A percentile compares a stretch with the other conserved stretches of the same genome.
phyloP scores from a whole-genome alignment of 2,113 vertebrate species.

The Cairina moschata region DNA sequence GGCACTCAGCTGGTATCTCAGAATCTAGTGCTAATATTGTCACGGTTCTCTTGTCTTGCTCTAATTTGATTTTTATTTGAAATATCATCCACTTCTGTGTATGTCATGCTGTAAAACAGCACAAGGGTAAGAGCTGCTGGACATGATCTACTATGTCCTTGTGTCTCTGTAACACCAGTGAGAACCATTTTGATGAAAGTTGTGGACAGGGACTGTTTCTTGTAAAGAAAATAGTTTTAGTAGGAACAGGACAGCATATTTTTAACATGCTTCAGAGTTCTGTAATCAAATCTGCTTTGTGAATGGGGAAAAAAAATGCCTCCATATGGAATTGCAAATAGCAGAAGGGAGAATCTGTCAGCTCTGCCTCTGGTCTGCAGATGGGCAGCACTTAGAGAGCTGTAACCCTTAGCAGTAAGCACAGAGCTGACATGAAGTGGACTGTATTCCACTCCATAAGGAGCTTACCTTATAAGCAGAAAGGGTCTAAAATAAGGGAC shows the following conservation, averaged over 20 bases:
- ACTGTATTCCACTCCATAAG: no score
- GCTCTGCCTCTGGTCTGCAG: background rate
- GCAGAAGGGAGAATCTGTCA: background rate
- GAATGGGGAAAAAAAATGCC: no score
- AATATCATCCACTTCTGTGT: fast-evolving
- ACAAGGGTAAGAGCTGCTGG: background rate
- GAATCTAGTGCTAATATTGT: background rate
- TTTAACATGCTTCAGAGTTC: background rate
- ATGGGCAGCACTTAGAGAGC: background rate
- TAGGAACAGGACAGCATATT: background rate
- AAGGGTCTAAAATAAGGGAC: background rate
- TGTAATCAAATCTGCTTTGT: background rate
- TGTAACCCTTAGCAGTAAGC: background rate
- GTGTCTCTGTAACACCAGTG: background rate
- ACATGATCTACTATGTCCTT: fast-evolving
- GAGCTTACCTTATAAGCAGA: background rate
- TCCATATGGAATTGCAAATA: background rate
- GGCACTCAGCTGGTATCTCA: background rate
- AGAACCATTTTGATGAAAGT: background rate
- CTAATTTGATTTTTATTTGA: background rate
- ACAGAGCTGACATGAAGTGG: no score
- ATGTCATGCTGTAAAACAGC: background rate
- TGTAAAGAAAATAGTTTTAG: background rate
- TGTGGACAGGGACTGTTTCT: background rate
- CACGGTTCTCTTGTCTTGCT: background rate